Evolutionary conservation across 2,113 vertebrate species (phyloP).

Genomic region (Tauraco erythrolophus): DNA sequence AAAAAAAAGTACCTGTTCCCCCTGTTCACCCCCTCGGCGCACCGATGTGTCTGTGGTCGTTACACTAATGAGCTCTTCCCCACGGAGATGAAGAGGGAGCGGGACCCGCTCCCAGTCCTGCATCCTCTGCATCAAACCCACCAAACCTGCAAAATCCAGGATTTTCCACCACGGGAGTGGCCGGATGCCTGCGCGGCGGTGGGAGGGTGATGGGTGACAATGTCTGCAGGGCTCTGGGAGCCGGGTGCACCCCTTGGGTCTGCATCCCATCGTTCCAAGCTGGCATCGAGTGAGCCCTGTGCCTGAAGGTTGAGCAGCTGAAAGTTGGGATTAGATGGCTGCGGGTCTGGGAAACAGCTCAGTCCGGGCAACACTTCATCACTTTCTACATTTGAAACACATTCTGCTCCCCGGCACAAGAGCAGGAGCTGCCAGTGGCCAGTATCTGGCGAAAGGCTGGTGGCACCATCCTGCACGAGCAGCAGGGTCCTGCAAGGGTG

Average conservation of each 20-base stretch:
- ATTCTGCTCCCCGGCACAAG: not conserved
- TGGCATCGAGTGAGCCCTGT: rapidly evolving
- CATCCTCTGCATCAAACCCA: not conserved
- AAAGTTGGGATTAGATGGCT: rapidly evolving
- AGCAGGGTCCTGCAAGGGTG: rapidly evolving
- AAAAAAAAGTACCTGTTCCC: slow-evolving; percentile 42
- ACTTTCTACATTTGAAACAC: not conserved
- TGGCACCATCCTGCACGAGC: rapidly evolving
- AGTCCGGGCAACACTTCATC: not conserved
- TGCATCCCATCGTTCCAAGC: not conserved
- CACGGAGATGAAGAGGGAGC: not conserved
- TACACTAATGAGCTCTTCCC: slow-evolving; percentile 49
- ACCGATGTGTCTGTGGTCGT: slow-evolving; percentile 47
- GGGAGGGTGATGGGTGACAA: not conserved
- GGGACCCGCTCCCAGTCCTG: not conserved
- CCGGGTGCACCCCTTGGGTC: rapidly evolving
- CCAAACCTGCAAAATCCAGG: not conserved
- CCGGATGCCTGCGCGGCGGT: rapidly evolving
- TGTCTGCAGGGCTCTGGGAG: not conserved
- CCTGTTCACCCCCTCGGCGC: not conserved
- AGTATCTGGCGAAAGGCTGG: not conserved
- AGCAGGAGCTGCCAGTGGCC: not conserved
- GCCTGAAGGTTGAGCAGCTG: not conserved
- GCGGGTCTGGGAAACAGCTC: not conserved
- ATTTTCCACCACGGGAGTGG: not conserved